Evolutionary conservation across 1,140 invertebrate genomes (phyloP).

Genomic region (Bombus confusus): DNA sequence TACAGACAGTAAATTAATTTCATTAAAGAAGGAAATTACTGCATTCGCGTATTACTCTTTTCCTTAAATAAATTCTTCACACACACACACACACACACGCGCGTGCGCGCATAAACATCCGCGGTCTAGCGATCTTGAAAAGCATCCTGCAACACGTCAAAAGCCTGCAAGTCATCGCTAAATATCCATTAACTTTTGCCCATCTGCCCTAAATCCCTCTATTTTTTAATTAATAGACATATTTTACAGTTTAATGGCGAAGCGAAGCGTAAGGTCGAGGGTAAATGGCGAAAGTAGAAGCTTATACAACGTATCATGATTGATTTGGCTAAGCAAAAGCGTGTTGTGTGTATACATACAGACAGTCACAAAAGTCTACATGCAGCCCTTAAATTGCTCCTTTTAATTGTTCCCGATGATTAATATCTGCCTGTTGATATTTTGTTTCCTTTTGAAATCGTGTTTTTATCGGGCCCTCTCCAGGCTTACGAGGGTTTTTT

Average conservation of each 20-base stretch:
- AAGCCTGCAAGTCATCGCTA: too few species aligned
- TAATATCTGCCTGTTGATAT: not conserved
- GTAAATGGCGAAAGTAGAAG: not conserved
- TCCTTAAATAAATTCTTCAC: too few species aligned
- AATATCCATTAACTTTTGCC: too few species aligned
- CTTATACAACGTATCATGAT: not conserved
- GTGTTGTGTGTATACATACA: not conserved
- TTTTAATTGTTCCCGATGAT: conserved; percentile 12
- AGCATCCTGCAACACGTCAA: too few species aligned
- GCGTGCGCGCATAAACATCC: too few species aligned
- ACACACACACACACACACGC: too few species aligned
- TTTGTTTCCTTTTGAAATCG: conserved; percentile 1
- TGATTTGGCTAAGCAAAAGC: not conserved
- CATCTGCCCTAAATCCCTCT: not conserved
- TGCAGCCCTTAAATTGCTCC: too few species aligned
- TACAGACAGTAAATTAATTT: too few species aligned
- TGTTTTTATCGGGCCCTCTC: not conserved
- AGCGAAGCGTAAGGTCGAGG: not conserved
- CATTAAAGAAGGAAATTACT: too few species aligned
- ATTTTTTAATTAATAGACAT: not conserved
- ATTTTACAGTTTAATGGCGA: not conserved
- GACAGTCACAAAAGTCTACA: too few species aligned
- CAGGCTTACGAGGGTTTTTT: not conserved
- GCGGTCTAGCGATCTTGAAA: too few species aligned
- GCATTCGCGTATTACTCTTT: too few species aligned